Conservation (phyloP, 2,888 invertebrate genomes). For the Standfussiana lucernea region DNA sequence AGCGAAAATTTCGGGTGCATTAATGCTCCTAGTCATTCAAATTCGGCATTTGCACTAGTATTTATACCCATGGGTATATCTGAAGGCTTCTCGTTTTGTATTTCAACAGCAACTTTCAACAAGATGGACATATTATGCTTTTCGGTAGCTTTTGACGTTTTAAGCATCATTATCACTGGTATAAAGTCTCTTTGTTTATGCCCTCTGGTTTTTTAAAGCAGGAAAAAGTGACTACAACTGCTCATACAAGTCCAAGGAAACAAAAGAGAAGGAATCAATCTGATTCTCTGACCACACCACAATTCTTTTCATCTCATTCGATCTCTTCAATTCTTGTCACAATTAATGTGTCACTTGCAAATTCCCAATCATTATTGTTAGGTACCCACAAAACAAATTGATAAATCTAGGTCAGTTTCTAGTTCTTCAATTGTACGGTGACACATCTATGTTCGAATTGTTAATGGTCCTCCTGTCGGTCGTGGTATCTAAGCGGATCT, state of each 20-base stretch:
- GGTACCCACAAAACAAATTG: slow-evolving; percentile 26
- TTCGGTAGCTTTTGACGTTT: neutral
- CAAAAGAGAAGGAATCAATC: too few relatives aligned
- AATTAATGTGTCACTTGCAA: neutral
- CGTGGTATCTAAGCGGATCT: too few relatives aligned
- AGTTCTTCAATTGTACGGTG: slow-evolving; percentile 17
- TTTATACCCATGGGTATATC: neutral
- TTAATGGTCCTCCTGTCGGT: too few relatives aligned
- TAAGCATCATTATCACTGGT: neutral
- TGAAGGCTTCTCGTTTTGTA: neutral
- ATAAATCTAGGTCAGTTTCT: slow-evolving; percentile 45
- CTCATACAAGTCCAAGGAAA: neutral
- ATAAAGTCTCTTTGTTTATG: neutral
- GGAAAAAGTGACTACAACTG: neutral
- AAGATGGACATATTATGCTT: neutral
- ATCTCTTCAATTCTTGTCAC: too few relatives aligned
- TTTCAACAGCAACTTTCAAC: neutral
- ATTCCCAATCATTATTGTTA: slow-evolving; percentile 13
- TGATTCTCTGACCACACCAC: neutral
- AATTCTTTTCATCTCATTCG: neutral
- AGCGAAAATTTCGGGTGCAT: neutral
- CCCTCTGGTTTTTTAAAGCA: neutral
- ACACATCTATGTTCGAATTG: neutral
- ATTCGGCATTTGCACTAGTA: neutral
- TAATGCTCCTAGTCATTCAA: neutral